Evolutionary conservation across 2,888 invertebrate species (phyloP).

Genomic region (Xestia sexstrigata): DNA sequence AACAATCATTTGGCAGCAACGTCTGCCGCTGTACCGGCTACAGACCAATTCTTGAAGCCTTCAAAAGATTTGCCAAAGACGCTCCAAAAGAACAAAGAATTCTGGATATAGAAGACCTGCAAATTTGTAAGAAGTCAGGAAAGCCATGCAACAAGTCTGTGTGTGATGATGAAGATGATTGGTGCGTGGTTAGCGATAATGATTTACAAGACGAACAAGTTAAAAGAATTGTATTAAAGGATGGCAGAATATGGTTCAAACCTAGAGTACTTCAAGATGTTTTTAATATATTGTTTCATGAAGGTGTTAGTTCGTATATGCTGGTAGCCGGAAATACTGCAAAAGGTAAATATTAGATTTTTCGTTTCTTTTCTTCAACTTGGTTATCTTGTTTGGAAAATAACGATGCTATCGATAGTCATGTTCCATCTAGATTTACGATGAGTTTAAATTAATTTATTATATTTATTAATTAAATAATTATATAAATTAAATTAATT

Average conservation of each 20-base stretch:
- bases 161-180: constrained; percentile 71
- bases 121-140: constrained; percentile 67
- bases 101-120: constrained; percentile 57
- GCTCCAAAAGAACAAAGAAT: constrained; percentile 70
- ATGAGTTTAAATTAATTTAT: neutral
- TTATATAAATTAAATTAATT: no score
- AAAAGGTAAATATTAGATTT: constrained; percentile 83
- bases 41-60: constrained; percentile 91
- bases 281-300: constrained; percentile 81
- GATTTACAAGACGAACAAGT: constrained; percentile 60
- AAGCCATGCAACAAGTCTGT: constrained; percentile 56
- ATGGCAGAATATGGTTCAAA: constrained; percentile 87
- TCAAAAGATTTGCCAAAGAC: constrained; percentile 91
- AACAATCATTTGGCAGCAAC: constrained; percentile 93
- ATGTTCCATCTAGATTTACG: neutral
- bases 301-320: constrained; percentile 85
- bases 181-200: constrained; percentile 75
- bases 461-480: no score
- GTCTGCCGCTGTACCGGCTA: constrained; percentile 94
- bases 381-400: neutral
- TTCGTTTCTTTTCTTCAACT: neutral
- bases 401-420: neutral
- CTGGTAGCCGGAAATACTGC: constrained; percentile 93
- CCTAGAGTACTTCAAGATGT: constrained; percentile 85
- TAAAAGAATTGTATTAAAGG: constrained; percentile 72